These are phyloP conservation scores for Sebastolobus altivelis DNA, from an alignment of 2,797 vertebrate genomes.

Conservation along the genomic window DNA sequence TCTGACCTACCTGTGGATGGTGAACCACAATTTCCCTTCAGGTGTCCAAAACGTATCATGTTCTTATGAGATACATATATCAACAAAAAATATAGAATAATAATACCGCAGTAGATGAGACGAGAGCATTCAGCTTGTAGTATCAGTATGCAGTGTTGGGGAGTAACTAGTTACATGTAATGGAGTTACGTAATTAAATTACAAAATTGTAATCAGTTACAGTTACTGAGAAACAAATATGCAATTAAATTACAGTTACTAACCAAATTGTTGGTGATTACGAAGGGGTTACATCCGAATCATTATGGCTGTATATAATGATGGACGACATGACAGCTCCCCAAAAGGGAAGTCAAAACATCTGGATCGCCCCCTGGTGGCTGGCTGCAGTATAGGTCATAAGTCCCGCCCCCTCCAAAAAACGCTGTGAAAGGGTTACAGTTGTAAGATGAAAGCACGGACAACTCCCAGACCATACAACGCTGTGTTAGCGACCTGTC, in stretches of 20 bases:
- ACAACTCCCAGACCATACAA: no score
- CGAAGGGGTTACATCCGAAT: not conserved
- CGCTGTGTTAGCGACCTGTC: no score
- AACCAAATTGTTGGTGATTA: not conserved
- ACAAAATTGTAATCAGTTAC: not conserved
- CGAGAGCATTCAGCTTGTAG: not conserved
- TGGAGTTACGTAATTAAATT: not conserved
- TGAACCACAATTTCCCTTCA: not conserved
- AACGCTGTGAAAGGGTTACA: no score
- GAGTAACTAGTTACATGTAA: not conserved
- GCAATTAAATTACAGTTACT: not conserved
- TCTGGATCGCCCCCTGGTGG: no score
- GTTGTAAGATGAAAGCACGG: no score
- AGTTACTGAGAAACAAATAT: not conserved
- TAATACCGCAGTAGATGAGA: no score
- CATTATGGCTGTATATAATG: no score
- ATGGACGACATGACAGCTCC: no score
- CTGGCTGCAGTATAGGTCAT: no score
- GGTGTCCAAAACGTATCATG: not conserved
- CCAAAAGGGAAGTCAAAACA: no score
- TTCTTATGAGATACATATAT: not conserved
- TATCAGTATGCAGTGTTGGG: not conserved
- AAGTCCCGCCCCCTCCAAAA: no score
- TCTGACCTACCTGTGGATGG: slow-evolving; percentile 1
- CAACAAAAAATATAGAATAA: not conserved